Conservation (phyloP, 2,113 vertebrate species). For the Miniopterus natalensis region DNA sequence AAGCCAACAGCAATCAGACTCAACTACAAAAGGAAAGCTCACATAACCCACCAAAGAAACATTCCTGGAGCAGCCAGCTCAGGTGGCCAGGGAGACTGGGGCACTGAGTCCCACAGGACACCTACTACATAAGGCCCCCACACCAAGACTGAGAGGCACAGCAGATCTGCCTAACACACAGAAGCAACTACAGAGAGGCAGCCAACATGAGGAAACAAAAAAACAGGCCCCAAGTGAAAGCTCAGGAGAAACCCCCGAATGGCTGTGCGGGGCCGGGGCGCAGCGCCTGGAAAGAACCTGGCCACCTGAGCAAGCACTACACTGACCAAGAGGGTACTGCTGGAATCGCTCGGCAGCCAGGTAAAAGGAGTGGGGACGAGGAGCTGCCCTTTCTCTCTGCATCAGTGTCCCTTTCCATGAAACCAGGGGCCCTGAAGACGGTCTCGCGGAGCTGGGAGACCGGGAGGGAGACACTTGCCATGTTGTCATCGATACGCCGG, state of each 20-base stretch:
- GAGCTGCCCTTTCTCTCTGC: not conserved
- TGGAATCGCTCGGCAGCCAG: not conserved
- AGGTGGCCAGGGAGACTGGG: not conserved
- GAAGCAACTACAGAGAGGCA: not conserved
- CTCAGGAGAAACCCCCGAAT: not conserved
- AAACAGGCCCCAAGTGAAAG: not conserved
- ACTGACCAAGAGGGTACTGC: not conserved
- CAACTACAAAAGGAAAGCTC: not conserved
- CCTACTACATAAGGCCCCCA: not conserved
- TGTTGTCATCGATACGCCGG: slow-evolving; percentile 87
- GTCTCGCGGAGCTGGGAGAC: not conserved
- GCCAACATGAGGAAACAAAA: not conserved
- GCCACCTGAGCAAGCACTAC: accelerated
- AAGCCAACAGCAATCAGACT: not conserved
- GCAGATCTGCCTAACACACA: not conserved
- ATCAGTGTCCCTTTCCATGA: not conserved
- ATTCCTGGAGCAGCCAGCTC: not conserved
- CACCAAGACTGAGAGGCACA: not conserved
- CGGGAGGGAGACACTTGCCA: slow-evolving; percentile 85
- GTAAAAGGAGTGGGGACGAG: not conserved
- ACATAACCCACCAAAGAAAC: not conserved
- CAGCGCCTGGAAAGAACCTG: not conserved
- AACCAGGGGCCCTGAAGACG: not conserved
- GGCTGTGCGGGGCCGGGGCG: no score
- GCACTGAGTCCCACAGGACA: not conserved